Conservation (phyloP, 2,113 vertebrate genomes). For the Serilophus lunatus region DNA sequence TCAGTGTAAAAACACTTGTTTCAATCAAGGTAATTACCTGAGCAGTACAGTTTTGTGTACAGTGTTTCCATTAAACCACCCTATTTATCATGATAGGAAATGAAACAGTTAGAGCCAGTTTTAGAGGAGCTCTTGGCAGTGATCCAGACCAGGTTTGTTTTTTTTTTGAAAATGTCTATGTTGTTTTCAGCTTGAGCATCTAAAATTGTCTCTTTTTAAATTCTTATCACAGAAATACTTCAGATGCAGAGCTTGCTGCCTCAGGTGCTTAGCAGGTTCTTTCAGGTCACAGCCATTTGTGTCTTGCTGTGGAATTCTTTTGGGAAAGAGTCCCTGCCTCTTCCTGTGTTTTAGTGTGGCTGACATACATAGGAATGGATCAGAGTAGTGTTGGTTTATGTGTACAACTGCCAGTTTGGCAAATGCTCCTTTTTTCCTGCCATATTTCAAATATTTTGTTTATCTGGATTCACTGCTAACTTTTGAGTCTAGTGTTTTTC, state of each 20-base stretch:
- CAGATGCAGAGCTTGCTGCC: background rate
- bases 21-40: conserved; percentile 59
- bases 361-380: background rate
- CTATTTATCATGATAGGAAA: conserved; percentile 24
- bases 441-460: background rate
- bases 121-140: conserved; percentile 11
- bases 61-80: conserved; percentile 22
- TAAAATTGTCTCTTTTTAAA: background rate
- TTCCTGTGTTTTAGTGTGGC: background rate
- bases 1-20: conserved; percentile 45
- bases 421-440: background rate
- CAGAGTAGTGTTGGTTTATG: background rate
- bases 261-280: background rate
- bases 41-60: conserved; percentile 31
- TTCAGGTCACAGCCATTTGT: background rate
- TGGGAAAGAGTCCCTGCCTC: background rate
- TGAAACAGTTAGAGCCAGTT: background rate
- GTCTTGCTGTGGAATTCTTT: background rate
- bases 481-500: background rate
- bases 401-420: background rate
- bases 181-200: background rate
- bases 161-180: background rate
- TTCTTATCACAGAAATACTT: background rate
- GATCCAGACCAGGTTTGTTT: background rate
- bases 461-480: background rate